Evolutionary conservation across 2,113 vertebrate species (phyloP).

Genomic region (Passer domesticus): DNA sequence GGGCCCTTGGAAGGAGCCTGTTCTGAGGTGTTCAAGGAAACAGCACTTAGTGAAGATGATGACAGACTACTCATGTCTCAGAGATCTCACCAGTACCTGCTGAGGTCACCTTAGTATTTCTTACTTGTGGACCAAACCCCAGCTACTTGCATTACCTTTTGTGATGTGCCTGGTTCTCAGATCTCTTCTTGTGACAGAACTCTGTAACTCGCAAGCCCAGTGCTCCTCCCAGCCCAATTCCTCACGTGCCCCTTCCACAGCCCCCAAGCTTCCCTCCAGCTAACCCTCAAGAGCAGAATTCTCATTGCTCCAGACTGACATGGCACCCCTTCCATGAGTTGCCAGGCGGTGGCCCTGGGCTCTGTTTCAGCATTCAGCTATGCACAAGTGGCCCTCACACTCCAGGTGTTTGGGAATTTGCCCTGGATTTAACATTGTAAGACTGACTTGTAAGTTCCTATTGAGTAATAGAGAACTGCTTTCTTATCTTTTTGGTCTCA

Average conservation of each 20-base stretch:
- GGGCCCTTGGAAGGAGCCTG: not conserved
- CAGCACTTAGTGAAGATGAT: not conserved
- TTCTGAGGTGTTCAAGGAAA: not conserved
- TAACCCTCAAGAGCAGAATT: not conserved
- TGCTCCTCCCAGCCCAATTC: not conserved
- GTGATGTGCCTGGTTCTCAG: not conserved
- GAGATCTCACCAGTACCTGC: not conserved
- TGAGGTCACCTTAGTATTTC: not conserved
- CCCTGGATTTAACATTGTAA: not conserved
- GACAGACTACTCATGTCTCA: not conserved
- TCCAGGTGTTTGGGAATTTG: not conserved
- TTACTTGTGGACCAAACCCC: not conserved
- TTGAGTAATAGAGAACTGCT: not conserved
- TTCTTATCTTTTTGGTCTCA: not conserved
- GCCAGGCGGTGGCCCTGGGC: not conserved
- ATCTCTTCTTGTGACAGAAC: fast-evolving
- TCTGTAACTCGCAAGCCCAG: not conserved
- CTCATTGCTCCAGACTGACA: fast-evolving
- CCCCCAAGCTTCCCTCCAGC: not conserved
- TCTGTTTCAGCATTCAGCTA: not conserved
- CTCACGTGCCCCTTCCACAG: not conserved
- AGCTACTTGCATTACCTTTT: not conserved
- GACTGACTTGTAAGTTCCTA: not conserved
- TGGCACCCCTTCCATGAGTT: not conserved
- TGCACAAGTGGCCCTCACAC: not conserved